These are phyloP conservation scores for Lemur catta DNA, from an alignment of 2,797 vertebrate genomes.

Conservation along the genomic window DNA sequence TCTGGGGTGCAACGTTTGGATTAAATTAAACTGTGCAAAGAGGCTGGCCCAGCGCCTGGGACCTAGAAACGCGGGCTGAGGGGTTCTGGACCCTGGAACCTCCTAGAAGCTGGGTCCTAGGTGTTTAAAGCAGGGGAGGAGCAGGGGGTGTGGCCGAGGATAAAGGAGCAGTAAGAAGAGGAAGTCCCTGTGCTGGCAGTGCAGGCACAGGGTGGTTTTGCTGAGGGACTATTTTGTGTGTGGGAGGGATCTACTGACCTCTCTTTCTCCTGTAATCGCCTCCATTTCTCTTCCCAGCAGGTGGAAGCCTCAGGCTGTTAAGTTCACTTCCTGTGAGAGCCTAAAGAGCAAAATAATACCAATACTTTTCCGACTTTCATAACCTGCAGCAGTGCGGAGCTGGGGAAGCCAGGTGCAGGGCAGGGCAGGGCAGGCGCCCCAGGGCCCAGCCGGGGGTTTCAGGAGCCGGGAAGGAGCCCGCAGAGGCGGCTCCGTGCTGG, in stretches of 20 bases:
- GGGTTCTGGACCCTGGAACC: background rate
- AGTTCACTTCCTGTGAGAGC: background rate
- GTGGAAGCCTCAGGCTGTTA: background rate
- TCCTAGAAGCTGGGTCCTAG: too few relatives aligned
- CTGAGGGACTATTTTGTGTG: background rate
- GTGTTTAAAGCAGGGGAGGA: background rate
- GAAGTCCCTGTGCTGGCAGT: background rate
- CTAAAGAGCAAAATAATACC: background rate
- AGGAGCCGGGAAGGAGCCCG: too few relatives aligned
- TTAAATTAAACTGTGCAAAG: background rate
- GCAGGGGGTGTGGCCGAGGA: background rate
- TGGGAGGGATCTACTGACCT: background rate
- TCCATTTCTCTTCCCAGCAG: background rate
- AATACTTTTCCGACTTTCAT: background rate
- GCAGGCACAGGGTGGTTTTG: background rate
- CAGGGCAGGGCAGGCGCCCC: background rate
- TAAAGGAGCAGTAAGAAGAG: background rate
- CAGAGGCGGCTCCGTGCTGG: too few relatives aligned
- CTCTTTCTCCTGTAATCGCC: background rate
- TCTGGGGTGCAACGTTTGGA: background rate
- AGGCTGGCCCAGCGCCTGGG: background rate
- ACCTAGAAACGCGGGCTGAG: background rate
- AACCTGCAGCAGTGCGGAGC: background rate
- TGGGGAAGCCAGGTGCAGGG: background rate
- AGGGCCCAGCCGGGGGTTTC: too few relatives aligned